Evolutionary conservation across 2,113 vertebrate species (phyloP).

Genomic region (Sphaerodactylus townsendi): DNA sequence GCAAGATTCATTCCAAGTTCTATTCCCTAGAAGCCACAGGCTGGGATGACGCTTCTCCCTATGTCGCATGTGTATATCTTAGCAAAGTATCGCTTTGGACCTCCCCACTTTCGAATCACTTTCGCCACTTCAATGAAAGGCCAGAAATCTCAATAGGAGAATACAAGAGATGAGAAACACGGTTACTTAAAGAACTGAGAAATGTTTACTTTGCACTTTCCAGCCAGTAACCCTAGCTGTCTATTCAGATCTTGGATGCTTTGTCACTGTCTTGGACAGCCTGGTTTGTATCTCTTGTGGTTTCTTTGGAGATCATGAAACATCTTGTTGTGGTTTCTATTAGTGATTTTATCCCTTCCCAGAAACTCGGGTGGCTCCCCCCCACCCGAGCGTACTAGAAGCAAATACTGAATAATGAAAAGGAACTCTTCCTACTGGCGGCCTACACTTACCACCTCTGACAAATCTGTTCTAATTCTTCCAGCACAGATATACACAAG

Average conservation of each 20-base stretch:
- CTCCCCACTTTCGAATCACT: too few relatives aligned
- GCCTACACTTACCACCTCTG: neutral
- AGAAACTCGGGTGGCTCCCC: neutral
- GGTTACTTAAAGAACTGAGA: neutral
- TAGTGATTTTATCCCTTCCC: neutral
- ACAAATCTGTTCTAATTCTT: neutral
- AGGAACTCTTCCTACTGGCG: neutral
- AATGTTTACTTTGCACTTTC: neutral
- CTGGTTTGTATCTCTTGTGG: neutral
- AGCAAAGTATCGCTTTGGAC: too few relatives aligned
- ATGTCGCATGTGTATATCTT: too few relatives aligned
- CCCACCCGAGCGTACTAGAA: neutral
- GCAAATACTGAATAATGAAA: neutral
- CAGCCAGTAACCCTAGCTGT: neutral
- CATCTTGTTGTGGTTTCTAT: neutral
- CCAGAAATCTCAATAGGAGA: too few relatives aligned
- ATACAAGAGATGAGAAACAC: too few relatives aligned
- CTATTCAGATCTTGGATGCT: neutral
- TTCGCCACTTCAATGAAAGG: neutral
- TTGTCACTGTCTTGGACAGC: neutral
- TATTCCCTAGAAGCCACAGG: too few relatives aligned
- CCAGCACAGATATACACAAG: neutral
- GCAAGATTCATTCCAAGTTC: too few relatives aligned
- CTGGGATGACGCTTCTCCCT: too few relatives aligned
- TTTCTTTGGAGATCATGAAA: neutral